phyloP scores from a whole-genome alignment of 2,113 vertebrate genomes.

The Calonectris borealis region DNA sequence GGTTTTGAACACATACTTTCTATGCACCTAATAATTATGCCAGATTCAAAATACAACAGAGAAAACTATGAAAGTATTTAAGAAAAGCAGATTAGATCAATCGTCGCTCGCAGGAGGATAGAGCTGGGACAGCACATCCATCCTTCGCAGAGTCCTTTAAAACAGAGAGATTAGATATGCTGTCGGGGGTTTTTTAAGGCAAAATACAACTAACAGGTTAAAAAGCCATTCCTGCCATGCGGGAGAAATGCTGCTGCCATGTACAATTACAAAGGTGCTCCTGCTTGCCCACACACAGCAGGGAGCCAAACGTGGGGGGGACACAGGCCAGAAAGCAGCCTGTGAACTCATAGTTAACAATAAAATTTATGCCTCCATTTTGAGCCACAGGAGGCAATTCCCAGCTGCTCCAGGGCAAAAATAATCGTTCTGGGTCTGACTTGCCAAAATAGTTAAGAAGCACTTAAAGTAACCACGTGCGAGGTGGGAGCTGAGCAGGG shows the following conservation, averaged over 20 bases:
- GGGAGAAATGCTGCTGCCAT: neutral
- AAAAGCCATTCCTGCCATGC: neutral
- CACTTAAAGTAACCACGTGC: accelerated
- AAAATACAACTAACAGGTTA: neutral
- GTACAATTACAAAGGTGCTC: neutral
- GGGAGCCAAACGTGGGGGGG: neutral
- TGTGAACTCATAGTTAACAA: neutral
- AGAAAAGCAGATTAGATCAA: neutral
- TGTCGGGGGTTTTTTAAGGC: neutral
- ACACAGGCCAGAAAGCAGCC: neutral
- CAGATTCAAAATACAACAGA: neutral
- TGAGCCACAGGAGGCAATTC: neutral
- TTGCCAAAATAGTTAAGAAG: neutral
- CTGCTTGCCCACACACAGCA: accelerated
- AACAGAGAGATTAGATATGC: neutral
- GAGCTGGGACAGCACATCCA: neutral
- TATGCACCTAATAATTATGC: neutral
- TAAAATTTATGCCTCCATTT: neutral
- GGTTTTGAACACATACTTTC: neutral
- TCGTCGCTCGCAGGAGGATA: neutral
- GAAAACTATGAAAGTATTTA: neutral
- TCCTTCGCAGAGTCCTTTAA: neutral
- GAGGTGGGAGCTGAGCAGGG: neutral
- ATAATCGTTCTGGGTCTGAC: neutral
- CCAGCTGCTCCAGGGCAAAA: neutral